Evolutionary conservation across 2,113 vertebrate genomes (phyloP).

Genomic region (Orcinus orca): DNA sequence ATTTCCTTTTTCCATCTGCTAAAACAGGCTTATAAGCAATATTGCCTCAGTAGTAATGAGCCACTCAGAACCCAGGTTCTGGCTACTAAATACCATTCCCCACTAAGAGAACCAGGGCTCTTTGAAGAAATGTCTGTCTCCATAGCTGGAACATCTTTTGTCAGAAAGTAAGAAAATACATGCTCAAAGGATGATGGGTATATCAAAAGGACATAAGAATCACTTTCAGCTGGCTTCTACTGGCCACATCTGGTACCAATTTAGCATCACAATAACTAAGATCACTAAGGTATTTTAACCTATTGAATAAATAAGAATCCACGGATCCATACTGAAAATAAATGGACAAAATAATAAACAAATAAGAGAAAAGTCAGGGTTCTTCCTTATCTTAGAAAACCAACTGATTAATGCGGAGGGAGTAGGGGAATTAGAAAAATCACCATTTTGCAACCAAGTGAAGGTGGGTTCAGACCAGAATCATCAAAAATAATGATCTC

Average conservation of each 20-base stretch:
- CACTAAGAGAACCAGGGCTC: neutral
- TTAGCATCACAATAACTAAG: too few species aligned
- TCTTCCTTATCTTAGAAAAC: neutral
- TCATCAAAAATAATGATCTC: neutral
- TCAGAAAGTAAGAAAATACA: neutral
- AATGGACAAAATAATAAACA: neutral
- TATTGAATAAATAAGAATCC: too few species aligned
- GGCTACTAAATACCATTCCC: neutral
- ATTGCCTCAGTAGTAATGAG: neutral
- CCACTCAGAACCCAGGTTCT: neutral
- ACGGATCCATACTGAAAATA: neutral
- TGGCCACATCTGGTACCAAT: too few species aligned
- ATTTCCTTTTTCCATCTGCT: neutral
- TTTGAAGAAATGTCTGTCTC: neutral
- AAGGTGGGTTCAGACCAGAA: neutral
- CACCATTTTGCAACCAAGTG: neutral
- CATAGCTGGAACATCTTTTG: neutral
- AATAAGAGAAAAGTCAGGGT: neutral
- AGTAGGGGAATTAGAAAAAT: neutral
- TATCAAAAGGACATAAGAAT: neutral
- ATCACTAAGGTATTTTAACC: too few species aligned
- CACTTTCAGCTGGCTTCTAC: neutral
- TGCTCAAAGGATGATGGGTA: neutral
- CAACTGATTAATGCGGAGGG: neutral
- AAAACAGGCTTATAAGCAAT: neutral